Conservation (phyloP, 2,113 vertebrate genomes). For the Gambusia holbrooki region DNA sequence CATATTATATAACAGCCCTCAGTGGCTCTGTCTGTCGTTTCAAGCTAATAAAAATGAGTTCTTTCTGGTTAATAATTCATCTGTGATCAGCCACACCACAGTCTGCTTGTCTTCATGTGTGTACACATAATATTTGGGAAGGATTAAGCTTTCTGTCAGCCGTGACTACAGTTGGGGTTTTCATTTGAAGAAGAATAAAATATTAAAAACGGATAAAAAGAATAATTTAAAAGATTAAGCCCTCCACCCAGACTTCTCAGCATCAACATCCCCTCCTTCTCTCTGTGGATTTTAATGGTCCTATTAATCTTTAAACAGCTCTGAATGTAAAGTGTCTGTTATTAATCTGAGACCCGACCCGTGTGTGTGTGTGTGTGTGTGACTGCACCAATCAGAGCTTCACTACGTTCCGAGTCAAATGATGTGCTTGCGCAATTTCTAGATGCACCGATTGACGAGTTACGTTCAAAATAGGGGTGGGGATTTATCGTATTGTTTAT, state of each 20-base stretch:
- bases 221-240: slow-evolving; percentile 2
- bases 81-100: too few species aligned
- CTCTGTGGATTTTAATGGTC: not conserved
- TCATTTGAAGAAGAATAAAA: slow-evolving; percentile 6
- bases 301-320: slow-evolving; percentile 47
- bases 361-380: slow-evolving; percentile 8
- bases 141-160: not conserved
- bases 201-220: slow-evolving; percentile 23
- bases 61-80: too few species aligned
- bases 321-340: slow-evolving; percentile 3
- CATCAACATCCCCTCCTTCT: slow-evolving; percentile 15
- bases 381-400: not conserved
- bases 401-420: not conserved
- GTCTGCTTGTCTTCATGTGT: not conserved
- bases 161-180: not conserved
- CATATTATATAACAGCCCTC: too few species aligned
- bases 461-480: not conserved
- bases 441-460: not conserved
- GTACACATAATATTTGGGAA: not conserved
- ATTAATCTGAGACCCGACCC: not conserved
- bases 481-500: too few species aligned
- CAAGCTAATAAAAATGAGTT: too few species aligned
- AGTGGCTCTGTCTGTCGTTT: too few species aligned
- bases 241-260: slow-evolving; percentile 6
- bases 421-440: too few species aligned